Evolutionary conservation across 2,113 vertebrate species (phyloP).

Genomic region (Pluvialis apricaria): DNA sequence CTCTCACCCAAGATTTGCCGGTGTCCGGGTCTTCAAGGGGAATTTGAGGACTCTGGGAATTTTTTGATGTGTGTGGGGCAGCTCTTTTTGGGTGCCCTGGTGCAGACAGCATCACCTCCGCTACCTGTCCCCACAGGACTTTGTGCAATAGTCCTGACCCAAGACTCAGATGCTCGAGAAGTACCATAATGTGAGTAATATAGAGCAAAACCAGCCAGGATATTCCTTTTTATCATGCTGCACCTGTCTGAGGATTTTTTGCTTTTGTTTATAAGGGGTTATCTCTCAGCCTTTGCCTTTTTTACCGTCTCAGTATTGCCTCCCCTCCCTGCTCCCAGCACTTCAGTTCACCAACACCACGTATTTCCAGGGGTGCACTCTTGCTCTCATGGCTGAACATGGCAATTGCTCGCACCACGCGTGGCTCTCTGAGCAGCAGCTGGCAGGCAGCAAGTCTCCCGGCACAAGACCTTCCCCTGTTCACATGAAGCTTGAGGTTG

Average conservation of each 20-base stretch:
- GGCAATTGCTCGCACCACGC: not conserved
- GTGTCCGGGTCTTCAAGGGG: not conserved
- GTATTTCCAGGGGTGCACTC: accelerated
- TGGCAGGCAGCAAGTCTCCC: not conserved
- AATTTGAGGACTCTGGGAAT: not conserved
- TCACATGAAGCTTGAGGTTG: not conserved
- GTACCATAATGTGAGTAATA: accelerated
- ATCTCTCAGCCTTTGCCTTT: not conserved
- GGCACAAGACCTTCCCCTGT: not conserved
- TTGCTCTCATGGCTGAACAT: accelerated
- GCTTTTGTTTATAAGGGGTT: not conserved
- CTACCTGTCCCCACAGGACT: not conserved
- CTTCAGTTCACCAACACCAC: not conserved
- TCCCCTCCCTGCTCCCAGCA: no score
- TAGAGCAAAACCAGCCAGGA: not conserved
- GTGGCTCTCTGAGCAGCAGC: not conserved
- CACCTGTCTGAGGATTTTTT: not conserved
- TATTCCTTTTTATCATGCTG: not conserved
- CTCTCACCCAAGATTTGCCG: not conserved
- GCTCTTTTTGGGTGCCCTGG: not conserved
- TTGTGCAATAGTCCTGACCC: not conserved
- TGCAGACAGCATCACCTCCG: not conserved
- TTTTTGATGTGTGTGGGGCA: accelerated
- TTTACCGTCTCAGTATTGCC: not conserved
- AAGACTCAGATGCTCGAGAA: not conserved